Conservation (phyloP, 2,797 vertebrate genomes). For the Apogon talboti region DNA sequence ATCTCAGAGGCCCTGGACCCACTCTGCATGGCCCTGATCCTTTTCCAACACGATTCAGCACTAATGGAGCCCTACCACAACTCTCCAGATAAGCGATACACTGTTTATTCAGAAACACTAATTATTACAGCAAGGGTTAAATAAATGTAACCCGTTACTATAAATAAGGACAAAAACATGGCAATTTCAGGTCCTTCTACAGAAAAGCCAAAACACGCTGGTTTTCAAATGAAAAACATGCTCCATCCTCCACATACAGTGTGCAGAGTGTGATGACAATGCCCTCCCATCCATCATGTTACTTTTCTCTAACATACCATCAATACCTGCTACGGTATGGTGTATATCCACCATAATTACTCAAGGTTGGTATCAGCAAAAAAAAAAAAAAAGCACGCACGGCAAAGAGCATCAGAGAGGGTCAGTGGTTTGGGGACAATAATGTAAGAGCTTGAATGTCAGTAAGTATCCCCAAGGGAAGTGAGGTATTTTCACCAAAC, state of each 20-base stretch:
- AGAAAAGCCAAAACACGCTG: neutral
- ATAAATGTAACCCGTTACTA: neutral
- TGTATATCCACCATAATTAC: constrained; percentile 1
- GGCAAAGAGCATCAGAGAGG: constrained; percentile 2
- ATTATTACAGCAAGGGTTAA: neutral
- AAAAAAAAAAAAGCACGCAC: constrained; percentile 5
- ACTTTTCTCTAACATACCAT: constrained; percentile 2
- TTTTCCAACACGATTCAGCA: constrained; percentile 21
- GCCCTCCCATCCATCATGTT: neutral
- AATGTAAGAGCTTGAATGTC: constrained; percentile 17
- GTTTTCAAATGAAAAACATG: neutral
- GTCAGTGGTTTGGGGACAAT: constrained; percentile 7
- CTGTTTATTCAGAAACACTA: neutral
- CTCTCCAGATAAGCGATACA: neutral
- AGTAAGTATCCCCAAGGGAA: neutral
- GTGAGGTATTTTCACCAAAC: constrained; percentile 3
- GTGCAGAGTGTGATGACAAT: neutral
- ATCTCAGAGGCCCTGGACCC: too few species aligned
- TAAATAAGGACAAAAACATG: neutral
- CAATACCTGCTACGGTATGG: neutral
- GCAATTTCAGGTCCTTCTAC: neutral
- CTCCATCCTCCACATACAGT: neutral
- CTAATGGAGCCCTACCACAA: too few species aligned
- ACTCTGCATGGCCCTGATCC: too few species aligned
- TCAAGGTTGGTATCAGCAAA: neutral